phyloP scores from a whole-genome alignment of 2,113 vertebrate species.

The Grammomys dolichurus region DNA sequence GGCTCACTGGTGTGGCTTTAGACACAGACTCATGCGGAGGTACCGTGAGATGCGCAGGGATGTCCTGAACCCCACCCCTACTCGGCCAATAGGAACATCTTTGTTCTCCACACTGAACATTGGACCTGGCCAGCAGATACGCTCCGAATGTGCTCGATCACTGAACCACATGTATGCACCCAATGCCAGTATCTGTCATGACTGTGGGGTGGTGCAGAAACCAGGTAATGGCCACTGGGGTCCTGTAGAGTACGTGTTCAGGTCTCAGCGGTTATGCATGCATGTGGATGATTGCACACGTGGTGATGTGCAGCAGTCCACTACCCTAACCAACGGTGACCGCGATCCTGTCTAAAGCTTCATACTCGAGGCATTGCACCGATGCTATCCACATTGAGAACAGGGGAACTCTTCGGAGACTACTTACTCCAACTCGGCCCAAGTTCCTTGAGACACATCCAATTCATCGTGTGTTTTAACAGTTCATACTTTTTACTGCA shows the following conservation, averaged over 20 bases:
- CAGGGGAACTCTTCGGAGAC: background rate
- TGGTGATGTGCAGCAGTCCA: background rate
- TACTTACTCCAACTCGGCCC: background rate
- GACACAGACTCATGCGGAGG: background rate
- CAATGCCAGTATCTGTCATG: background rate
- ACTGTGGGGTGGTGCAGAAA: background rate
- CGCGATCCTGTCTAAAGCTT: background rate
- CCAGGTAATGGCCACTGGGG: background rate
- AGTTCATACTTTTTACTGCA: background rate
- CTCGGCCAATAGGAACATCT: background rate
- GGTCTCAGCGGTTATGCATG: background rate
- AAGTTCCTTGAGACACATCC: background rate
- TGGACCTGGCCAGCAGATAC: too few species aligned
- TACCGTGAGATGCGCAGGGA: background rate
- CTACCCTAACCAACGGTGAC: background rate
- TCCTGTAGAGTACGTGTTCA: background rate
- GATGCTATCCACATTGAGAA: background rate
- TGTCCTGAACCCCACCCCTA: background rate
- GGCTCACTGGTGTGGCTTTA: background rate
- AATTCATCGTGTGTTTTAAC: background rate
- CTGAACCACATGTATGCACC: fast-evolving
- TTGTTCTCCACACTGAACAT: background rate
- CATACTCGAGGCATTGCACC: background rate
- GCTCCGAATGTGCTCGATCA: too few species aligned
- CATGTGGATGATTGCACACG: background rate